phyloP scores from a whole-genome alignment of 2,797 vertebrate genomes.

The Sebastolobus altivelis region DNA sequence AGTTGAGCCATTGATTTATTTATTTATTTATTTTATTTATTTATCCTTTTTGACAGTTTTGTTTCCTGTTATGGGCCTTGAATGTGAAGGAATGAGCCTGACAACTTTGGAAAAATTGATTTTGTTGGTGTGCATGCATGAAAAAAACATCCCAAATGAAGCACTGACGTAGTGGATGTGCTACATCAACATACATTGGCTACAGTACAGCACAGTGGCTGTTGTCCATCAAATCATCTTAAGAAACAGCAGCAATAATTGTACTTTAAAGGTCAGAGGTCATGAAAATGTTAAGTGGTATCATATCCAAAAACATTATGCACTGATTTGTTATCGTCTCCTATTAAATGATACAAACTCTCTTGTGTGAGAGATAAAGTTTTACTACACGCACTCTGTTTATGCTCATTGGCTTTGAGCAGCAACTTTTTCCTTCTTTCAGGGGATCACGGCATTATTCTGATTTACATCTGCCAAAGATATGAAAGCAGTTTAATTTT shows the following conservation, averaged over 20 bases:
- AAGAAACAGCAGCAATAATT: neutral
- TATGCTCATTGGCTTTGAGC: conserved; percentile 28
- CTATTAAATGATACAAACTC: conserved; percentile 24
- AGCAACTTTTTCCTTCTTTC: conserved; percentile 22
- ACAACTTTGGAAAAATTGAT: neutral
- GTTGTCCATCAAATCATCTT: neutral
- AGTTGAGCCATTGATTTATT: neutral
- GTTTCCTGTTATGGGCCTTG: neutral
- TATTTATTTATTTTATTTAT: no score
- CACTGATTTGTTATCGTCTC: conserved; percentile 19
- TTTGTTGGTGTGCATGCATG: neutral
- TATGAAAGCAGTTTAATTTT: conserved; percentile 22
- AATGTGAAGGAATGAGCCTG: neutral
- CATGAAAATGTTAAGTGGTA: neutral
- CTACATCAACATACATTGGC: neutral
- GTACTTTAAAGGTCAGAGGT: conserved; percentile 16
- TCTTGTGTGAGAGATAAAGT: conserved; percentile 46
- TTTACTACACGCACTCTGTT: conserved; percentile 25
- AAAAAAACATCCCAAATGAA: conserved; percentile 5
- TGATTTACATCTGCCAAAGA: conserved; percentile 62
- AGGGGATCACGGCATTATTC: conserved; percentile 18
- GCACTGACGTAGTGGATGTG: neutral
- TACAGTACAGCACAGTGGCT: neutral
- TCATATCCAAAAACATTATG: conserved; percentile 14
- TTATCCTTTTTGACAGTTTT: neutral